Conservation (phyloP, 1,140 invertebrate species). For the Holotrichia oblita region DNA sequence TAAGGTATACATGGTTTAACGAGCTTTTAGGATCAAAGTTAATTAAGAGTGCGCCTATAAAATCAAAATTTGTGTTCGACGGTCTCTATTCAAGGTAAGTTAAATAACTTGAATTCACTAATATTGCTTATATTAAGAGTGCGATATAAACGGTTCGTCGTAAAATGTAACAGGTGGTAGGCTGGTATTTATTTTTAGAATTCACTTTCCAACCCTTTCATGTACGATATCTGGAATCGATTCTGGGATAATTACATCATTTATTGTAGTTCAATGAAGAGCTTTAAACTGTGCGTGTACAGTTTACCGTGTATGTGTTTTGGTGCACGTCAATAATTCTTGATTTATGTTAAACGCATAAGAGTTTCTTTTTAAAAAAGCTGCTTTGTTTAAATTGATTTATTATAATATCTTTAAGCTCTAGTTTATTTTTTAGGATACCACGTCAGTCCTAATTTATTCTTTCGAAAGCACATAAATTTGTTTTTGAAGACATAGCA, state of each 20-base stretch:
- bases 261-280: background rate
- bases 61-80: background rate
- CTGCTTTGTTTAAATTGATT: no score
- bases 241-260: background rate
- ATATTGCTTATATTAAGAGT: no score
- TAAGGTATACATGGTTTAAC: background rate
- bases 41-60: conserved; percentile 30
- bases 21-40: conserved; percentile 16
- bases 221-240: background rate
- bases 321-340: no score
- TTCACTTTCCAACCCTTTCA: background rate
- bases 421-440: no score
- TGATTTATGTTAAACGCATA: no score
- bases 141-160: background rate
- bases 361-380: no score
- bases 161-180: conserved; percentile 32
- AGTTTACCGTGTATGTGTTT: no score
- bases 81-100: background rate
- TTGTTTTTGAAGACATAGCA: background rate
- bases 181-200: conserved; percentile 4
- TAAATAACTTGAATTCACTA: background rate
- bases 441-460: background rate
- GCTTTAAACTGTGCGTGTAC: no score
- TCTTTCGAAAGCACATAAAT: background rate
- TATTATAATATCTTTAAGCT: no score